phyloP scores from a whole-genome alignment of 1,140 invertebrate species.

The Aradophagus sp. region DNA sequence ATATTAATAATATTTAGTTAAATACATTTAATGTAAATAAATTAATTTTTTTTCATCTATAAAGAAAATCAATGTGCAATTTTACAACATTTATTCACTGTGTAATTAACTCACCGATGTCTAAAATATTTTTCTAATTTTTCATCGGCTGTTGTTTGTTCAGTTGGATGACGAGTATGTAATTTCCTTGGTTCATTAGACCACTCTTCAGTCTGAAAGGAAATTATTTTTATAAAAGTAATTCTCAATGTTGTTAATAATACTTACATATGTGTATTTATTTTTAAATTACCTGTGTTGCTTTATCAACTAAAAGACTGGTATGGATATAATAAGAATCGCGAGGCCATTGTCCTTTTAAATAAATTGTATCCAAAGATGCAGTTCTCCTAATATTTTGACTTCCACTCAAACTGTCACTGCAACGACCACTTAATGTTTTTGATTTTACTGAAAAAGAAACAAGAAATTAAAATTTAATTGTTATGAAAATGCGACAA shows the following conservation, averaged over 20 bases:
- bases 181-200: constrained; percentile 75
- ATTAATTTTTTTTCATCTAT: no score
- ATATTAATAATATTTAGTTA: no score
- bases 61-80: not conserved
- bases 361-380: constrained; percentile 84
- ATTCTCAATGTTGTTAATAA: no score
- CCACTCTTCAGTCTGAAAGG: constrained; percentile 82
- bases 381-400: constrained; percentile 83
- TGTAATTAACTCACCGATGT: constrained; percentile 65
- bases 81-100: not conserved
- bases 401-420: constrained; percentile 71
- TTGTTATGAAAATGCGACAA: no score
- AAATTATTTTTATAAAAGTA: constrained; percentile 29
- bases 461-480: constrained; percentile 11
- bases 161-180: constrained; percentile 68
- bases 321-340: constrained; percentile 81
- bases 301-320: constrained; percentile 83
- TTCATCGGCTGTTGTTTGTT: constrained; percentile 73
- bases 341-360: constrained; percentile 84
- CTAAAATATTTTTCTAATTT: constrained; percentile 77
- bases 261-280: not conserved
- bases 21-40: no score
- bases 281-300: constrained; percentile 79
- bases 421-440: constrained; percentile 75
- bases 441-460: constrained; percentile 78